These are phyloP conservation scores for Mus minutoides DNA, from an alignment of 2,797 vertebrate species.

Conservation along the genomic window DNA sequence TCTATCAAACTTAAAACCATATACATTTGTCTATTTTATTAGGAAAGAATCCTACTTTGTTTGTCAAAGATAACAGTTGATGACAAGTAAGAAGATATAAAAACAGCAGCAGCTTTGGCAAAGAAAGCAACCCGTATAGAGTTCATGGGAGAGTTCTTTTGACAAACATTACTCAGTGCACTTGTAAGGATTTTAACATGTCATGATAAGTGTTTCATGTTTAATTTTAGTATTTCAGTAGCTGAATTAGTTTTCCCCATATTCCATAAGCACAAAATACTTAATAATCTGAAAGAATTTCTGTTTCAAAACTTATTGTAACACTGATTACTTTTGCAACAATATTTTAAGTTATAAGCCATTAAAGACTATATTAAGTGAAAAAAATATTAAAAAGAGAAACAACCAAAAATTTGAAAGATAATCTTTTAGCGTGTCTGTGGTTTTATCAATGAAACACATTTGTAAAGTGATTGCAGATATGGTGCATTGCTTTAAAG, in stretches of 20 bases:
- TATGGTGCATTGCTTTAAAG: rapidly evolving
- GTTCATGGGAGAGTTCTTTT: conserved; percentile 55
- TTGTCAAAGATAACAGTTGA: conserved; percentile 47
- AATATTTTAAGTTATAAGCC: conserved; percentile 31
- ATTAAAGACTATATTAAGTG: not conserved
- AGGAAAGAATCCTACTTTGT: conserved; percentile 22
- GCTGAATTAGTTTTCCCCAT: conserved; percentile 42
- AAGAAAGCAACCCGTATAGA: not conserved
- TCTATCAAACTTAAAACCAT: conserved; percentile 37
- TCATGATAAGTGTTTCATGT: conserved; percentile 39
- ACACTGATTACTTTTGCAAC: conserved; percentile 30
- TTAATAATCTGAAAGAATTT: conserved; percentile 14
- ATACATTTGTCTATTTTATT: not conserved
- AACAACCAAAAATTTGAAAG: conserved; percentile 2
- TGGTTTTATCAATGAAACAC: not conserved
- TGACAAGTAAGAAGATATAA: conserved; percentile 60
- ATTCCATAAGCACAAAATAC: not conserved
- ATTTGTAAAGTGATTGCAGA: not conserved
- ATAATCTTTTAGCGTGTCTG: conserved; percentile 63
- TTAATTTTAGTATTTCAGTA: conserved; percentile 33
- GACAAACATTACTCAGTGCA: conserved; percentile 5
- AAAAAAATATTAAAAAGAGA: not conserved
- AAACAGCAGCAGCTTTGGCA: not conserved
- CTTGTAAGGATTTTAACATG: not conserved
- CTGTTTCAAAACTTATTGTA: conserved; percentile 57